Conservation (phyloP, 2,113 vertebrate species). For the Amblyopsis rosae region DNA sequence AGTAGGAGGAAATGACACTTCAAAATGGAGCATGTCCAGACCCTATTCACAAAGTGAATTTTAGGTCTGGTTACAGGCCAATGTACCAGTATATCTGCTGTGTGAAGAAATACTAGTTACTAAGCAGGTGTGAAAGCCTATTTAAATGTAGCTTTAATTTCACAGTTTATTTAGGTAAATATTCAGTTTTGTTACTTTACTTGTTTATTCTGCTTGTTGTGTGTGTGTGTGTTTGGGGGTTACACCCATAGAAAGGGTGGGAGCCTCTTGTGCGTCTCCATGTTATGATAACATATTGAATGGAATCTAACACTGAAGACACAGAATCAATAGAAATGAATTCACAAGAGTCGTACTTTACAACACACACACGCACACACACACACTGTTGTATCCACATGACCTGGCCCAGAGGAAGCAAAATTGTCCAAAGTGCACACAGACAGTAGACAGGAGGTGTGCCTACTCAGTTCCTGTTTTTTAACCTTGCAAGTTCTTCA, state of each 20-base stretch:
- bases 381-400: slow-evolving; percentile 20
- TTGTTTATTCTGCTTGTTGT: not conserved
- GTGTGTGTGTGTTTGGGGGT: not conserved
- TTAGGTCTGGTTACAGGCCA: no score
- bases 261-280: slow-evolving; percentile 12
- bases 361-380: not conserved
- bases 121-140: no score
- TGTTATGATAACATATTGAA: slow-evolving; percentile 32
- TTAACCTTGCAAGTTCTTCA: slow-evolving; percentile 49
- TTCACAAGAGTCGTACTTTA: slow-evolving; percentile 30
- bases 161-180: not conserved
- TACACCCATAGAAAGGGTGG: not conserved
- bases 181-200: not conserved
- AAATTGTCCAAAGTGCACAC: not conserved
- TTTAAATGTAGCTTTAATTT: not conserved
- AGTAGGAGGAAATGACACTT: no score
- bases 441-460: slow-evolving; percentile 35
- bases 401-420: slow-evolving; percentile 28
- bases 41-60: no score
- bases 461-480: slow-evolving; percentile 70
- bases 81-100: no score
- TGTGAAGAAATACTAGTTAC: no score
- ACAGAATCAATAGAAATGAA: slow-evolving; percentile 31
- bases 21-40: no score
- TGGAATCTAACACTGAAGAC: slow-evolving; percentile 21